Base-by-base conservation (phyloP, 2,888 invertebrate genomes). In the Aethes cnicana region DNA sequence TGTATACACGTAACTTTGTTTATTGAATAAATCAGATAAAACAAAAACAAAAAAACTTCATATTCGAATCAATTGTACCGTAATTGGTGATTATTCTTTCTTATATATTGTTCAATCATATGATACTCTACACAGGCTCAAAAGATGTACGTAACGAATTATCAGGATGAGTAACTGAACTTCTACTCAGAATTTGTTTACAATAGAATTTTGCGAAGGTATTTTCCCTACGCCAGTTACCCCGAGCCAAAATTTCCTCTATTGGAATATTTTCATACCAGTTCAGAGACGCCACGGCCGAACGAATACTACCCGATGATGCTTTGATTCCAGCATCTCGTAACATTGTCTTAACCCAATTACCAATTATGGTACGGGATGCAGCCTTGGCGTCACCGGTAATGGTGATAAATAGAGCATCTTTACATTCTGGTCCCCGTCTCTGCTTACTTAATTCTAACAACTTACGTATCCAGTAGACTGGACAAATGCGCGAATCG, bases 241-340 rank as follows among this genome's bases (percentile, higher is more conserved):
- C 39, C 6, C 23, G 17, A 4, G 39, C 14, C 5, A 39, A 8
- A 17, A 39, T 39, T 8, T 39, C 39, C 11, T 39, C 39, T 12
- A 25, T 20, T 3, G 39, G 39, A 4, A 39, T 12, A 23, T 23
- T 21, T 39, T 39, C 39, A 16, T 20, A 9, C 39, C 25, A 39
- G 16, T 25, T 39, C 7, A 23, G 9, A 3, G 39, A 39, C 5
- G 39, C 21, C 16, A 39, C 39, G 4, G 39, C 39, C 20, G 39
- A 25, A 4, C 39, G n/a, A 7, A 39, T 11, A 17, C 39, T 39
- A 8, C 39, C 25, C 5, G 39, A 9, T 9, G 39, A 23, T 3
- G 39, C 39, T 39, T 21, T 6, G 21, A 39, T 39, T 4, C 23
- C 23, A 18, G 39, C 39, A 3, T 39, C 23, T 6, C 7, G n/a